A percentile compares a stretch with the other conserved stretches of the same genome.
phyloP scores from a whole-genome alignment of 1,140 invertebrate genomes.

The Oppia nitens region DNA sequence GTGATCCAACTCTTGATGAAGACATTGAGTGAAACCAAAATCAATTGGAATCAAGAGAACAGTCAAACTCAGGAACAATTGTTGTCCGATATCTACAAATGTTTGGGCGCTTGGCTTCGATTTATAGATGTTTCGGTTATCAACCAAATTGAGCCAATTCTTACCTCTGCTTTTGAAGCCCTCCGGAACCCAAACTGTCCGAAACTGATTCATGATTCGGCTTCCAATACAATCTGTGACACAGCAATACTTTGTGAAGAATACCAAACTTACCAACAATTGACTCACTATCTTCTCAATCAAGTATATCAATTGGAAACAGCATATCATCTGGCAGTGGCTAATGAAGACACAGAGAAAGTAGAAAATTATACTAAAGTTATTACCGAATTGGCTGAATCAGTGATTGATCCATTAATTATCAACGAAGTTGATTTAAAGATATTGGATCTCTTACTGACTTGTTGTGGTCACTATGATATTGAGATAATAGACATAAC shows the following conservation, averaged over 20 bases:
- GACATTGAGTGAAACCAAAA: conserved; percentile 3
- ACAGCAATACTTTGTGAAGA: conserved; percentile 30
- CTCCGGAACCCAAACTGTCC: conserved; percentile 14
- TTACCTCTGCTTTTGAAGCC: conserved; percentile 9
- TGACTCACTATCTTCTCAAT: conserved; percentile 63
- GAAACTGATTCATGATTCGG: conserved; percentile 15
- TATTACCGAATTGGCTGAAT: conserved; percentile 84
- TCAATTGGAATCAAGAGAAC: background rate
- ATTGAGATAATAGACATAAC: conserved; percentile 93
- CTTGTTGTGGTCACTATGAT: conserved; percentile 89
- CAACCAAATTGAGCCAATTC: conserved; percentile 7
- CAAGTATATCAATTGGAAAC: conserved; percentile 61
- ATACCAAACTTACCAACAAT: conserved; percentile 42
- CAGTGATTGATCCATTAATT: conserved; percentile 69
- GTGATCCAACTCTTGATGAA: conserved; percentile 25
- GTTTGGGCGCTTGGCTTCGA: conserved; percentile 15
- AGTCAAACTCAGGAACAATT: conserved; percentile 10
- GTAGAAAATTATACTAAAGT: conserved; percentile 75
- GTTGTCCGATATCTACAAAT: conserved; percentile 12
- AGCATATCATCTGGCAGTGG: conserved; percentile 75
- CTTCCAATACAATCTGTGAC: conserved; percentile 14
- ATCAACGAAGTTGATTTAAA: conserved; percentile 42
- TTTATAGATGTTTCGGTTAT: conserved; percentile 6
- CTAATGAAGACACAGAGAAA: conserved; percentile 74
- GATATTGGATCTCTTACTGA: conserved; percentile 68